Conservation (phyloP, 92 coral and sea anemone genomes). For the Pocillopora meandrina region DNA sequence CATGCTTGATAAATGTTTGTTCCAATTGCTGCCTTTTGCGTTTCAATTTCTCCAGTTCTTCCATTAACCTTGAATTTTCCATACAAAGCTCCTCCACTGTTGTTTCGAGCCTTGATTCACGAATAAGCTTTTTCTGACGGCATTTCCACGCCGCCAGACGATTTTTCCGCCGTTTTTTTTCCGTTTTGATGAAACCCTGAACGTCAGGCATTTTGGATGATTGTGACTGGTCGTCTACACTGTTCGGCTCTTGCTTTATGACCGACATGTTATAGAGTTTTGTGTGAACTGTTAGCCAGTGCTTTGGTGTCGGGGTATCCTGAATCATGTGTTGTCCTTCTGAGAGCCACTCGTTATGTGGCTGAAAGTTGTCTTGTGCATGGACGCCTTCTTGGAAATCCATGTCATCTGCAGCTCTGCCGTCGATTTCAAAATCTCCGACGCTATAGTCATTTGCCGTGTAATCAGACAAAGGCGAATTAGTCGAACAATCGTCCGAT, state of each 20-base stretch:
- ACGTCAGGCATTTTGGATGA: constrained; percentile 31
- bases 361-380: constrained; percentile 3
- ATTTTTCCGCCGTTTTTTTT: constrained; percentile 54
- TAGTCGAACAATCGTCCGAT: constrained; percentile 50
- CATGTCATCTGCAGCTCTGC: constrained; percentile 19
- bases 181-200: constrained; percentile 55
- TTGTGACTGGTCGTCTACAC: constrained; percentile 22
- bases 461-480: constrained; percentile 46
- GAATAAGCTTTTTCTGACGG: constrained; percentile 66
- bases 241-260: constrained; percentile 31
- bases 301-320: constrained; percentile 53
- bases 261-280: constrained; percentile 56
- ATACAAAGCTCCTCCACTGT: constrained; percentile 61
- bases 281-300: constrained; percentile 67
- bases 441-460: not conserved
- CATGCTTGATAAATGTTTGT: constrained; percentile 59
- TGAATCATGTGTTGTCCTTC: constrained; percentile 11
- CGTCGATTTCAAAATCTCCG: constrained; percentile 36
- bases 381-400: constrained; percentile 25
- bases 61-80: constrained; percentile 66
- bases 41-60: constrained; percentile 55
- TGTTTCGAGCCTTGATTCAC: constrained; percentile 58
- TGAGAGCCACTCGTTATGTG: constrained; percentile 19
- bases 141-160: constrained; percentile 77
- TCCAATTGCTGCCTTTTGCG: constrained; percentile 56